Conservation (phyloP, 2,888 invertebrate genomes). For the Drosophila atroscutellata region DNA sequence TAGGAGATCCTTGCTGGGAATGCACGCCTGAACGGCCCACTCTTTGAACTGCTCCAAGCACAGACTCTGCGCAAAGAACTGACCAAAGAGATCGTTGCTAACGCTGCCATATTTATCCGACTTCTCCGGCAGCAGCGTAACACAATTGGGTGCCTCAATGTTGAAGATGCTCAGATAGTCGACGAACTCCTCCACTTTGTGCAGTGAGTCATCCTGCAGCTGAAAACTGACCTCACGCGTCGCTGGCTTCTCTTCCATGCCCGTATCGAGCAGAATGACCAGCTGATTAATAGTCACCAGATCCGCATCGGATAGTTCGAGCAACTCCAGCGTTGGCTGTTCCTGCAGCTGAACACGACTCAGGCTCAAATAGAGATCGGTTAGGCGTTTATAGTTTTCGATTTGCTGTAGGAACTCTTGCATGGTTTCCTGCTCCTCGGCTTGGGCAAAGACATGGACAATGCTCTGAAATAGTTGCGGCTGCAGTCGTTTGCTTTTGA, state of each 20-base stretch:
- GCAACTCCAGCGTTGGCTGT: constrained; percentile 48
- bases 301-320: constrained; percentile 83
- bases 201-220: constrained; percentile 82
- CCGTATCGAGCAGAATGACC: constrained; percentile 86
- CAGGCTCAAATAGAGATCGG: constrained; percentile 81
- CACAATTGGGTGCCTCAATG: constrained; percentile 71
- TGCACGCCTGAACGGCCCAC: constrained; percentile 63
- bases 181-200: constrained; percentile 87
- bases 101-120: constrained; percentile 79
- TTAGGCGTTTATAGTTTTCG: constrained; percentile 77
- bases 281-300: constrained; percentile 88
- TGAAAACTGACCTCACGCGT: constrained; percentile 87
- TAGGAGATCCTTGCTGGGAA: constrained; percentile 88
- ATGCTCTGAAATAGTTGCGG: constrained; percentile 87
- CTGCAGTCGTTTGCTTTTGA: constrained; percentile 88
- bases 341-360: constrained; percentile 34
- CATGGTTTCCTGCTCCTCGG: constrained; percentile 39
- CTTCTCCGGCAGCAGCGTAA: constrained; percentile 83
- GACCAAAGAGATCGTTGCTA: constrained; percentile 78
- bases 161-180: constrained; percentile 83
- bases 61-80: constrained; percentile 82
- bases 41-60: constrained; percentile 84
- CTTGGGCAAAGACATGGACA: constrained; percentile 82
- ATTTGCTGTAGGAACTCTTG: constrained; percentile 81
- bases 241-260: constrained; percentile 61